Conservation (phyloP, 2,888 invertebrate genomes). For the Ctenicera cuprea region DNA sequence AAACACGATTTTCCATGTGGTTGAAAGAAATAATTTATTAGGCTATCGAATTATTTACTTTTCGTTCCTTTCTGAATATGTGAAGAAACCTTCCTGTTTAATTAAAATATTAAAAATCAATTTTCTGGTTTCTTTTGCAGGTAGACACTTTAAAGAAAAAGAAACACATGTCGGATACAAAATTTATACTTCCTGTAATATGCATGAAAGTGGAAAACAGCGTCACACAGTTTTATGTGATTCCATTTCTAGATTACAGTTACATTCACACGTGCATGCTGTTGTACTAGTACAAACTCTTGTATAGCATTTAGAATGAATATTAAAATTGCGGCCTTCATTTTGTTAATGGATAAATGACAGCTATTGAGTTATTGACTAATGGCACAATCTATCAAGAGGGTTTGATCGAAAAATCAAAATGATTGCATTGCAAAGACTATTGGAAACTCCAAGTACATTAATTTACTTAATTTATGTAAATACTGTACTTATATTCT, state of each 20-base stretch:
- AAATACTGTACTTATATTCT: background rate
- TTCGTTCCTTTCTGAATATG: background rate
- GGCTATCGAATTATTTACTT: background rate
- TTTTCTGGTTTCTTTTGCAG: background rate
- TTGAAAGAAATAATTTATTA: background rate
- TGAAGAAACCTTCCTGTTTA: too few relatives aligned
- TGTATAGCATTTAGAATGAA: slow-evolving; percentile 32
- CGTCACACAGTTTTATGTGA: slow-evolving; percentile 20
- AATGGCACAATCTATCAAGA: slow-evolving; percentile 22
- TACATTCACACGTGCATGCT: slow-evolving; percentile 34
- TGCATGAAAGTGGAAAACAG: slow-evolving; percentile 23
- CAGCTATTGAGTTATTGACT: slow-evolving; percentile 21
- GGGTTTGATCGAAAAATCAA: slow-evolving; percentile 8
- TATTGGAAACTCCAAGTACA: background rate
- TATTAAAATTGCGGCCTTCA: slow-evolving; percentile 31
- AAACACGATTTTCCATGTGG: background rate
- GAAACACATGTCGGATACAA: too few relatives aligned
- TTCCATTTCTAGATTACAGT: slow-evolving; percentile 37
- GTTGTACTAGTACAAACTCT: slow-evolving; percentile 41
- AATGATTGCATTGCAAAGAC: background rate
- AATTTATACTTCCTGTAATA: background rate
- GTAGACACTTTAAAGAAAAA: background rate
- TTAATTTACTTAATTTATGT: background rate
- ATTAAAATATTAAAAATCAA: too few relatives aligned
- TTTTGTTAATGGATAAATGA: slow-evolving; percentile 40